Base-by-base conservation (phyloP, 1,140 invertebrate genomes). In the Aphelenchoides besseyi region DNA sequence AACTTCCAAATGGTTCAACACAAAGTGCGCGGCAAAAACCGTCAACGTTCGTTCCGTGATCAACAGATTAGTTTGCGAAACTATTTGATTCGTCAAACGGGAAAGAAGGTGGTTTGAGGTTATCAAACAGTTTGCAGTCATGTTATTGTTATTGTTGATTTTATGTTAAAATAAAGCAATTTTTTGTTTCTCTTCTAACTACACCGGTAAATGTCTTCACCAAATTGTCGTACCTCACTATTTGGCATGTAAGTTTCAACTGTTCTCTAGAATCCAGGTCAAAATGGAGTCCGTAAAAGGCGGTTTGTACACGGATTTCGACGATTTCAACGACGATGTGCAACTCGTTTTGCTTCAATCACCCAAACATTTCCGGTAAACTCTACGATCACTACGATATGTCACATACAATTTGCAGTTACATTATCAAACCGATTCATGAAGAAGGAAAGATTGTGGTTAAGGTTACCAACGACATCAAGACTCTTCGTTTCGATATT, bases 11-110 rank as follows among this genome's bases (percentile, higher is more conserved):
- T 84, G 82, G 75, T 84, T 0, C 77, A 74, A 28, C 76, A 79
- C 18, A 84, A 84, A 63, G 41, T 82, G 32, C 79, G 83, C 23
- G 83, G 83, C 18, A 78, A 80, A 29, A 84, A 84, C 57, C 72
- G 83, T 5, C 76, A 84, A 36, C 66, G 82, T 23, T 74, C 74
- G 1, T 83, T 83, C 77, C 54, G 75, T 0, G 82, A 85, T 63
- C 76, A 76, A 28, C 81, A 83, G 73, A 67, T 68, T 3, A 63
- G 55, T 29, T 64, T 83, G n/a, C 52, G 79, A 18, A 79, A 79
- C 8, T 83, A 83, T 70, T 63, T 83, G 52, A 68, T 84, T 3
- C 23, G 72, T 33, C 81, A 82, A 54, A 48, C 70, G 12, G 81
- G 81, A 29, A 80, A 68, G 57, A 76, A 76, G 37, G 55, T 59